Conservation (phyloP, 1,140 invertebrate species). For the Tetragnatha versicolor region DNA sequence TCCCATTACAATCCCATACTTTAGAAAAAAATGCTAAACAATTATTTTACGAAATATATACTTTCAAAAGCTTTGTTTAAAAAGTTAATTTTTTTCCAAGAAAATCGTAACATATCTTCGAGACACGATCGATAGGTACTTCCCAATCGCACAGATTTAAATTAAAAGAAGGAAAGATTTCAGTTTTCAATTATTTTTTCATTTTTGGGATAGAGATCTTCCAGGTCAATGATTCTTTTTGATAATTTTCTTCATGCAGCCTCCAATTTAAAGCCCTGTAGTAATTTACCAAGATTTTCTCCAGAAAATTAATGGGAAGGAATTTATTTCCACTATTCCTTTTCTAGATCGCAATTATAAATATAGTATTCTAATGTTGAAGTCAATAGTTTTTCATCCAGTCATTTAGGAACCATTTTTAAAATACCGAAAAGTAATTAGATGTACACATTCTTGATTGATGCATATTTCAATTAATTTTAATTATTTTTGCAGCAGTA, state of each 20-base stretch:
- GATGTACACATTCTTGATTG: too few species aligned
- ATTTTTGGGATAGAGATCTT: background rate
- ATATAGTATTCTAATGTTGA: background rate
- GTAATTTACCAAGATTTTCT: background rate
- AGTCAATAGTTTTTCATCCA: background rate
- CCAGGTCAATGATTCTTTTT: constrained; percentile 11
- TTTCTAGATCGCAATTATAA: background rate
- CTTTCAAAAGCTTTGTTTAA: too few species aligned
- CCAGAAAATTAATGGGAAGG: background rate
- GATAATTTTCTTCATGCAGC: background rate
- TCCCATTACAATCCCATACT: too few species aligned
- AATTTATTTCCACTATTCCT: background rate
- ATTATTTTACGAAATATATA: too few species aligned
- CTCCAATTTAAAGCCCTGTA: background rate
- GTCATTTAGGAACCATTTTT: background rate
- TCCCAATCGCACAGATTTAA: background rate
- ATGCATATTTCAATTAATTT: background rate
- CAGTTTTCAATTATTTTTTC: background rate
- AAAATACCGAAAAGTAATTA: background rate
- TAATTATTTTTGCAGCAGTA: too few species aligned
- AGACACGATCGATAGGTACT: background rate
- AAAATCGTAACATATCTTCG: too few species aligned
- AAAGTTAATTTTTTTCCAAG: too few species aligned
- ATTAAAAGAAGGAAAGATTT: background rate
- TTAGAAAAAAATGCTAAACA: too few species aligned